Evolutionary conservation across 2,797 vertebrate species (phyloP).

Genomic region (Myripristis jacobus): DNA sequence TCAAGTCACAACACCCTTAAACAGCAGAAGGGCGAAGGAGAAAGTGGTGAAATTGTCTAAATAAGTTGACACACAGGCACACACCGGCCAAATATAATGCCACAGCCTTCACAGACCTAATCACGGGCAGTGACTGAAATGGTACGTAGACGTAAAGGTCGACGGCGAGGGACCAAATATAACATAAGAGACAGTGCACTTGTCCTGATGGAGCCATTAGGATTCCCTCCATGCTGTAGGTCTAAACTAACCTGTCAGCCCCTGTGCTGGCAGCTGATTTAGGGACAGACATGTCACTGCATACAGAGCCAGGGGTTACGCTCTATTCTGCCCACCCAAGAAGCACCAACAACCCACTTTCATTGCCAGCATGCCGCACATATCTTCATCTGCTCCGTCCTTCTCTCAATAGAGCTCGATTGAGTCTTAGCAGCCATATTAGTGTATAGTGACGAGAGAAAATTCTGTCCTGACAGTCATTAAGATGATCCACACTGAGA

Average conservation of each 20-base stretch:
- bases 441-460: constrained; percentile 22
- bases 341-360: constrained; percentile 38
- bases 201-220: constrained; percentile 69
- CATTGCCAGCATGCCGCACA: not conserved
- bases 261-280: constrained; percentile 60
- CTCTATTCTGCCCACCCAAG: constrained; percentile 62
- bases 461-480: not conserved
- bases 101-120: constrained; percentile 24
- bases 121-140: constrained; percentile 15
- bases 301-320: constrained; percentile 47
- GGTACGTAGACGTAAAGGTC: constrained; percentile 30
- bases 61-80: constrained; percentile 29
- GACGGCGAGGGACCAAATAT: constrained; percentile 33
- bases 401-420: constrained; percentile 43
- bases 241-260: constrained; percentile 67
- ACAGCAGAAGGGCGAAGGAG: constrained; percentile 34
- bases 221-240: constrained; percentile 71
- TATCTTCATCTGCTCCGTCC: constrained; percentile 33
- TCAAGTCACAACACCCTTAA: constrained; percentile 31
- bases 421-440: constrained; percentile 30
- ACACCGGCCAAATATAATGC: constrained; percentile 27
- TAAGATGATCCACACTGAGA: constrained; percentile 1
- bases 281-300: constrained; percentile 56
- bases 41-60: constrained; percentile 28
- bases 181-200: constrained; percentile 45